phyloP scores from a whole-genome alignment of 2,797 vertebrate species.

The Saguinus oedipus region DNA sequence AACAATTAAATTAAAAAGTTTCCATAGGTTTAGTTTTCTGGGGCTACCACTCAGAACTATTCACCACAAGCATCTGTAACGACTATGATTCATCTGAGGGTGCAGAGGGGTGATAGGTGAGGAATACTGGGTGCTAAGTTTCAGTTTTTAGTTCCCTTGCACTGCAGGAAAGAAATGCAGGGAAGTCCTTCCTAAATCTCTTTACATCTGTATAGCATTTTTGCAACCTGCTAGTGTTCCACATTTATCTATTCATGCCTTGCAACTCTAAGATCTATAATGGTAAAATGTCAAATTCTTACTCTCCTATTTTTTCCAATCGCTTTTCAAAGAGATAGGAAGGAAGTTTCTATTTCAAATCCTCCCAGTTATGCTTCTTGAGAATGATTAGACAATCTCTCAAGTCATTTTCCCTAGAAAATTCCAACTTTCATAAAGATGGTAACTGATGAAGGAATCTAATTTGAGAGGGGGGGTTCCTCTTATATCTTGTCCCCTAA shows the following conservation, averaged over 20 bases:
- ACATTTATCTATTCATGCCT: not conserved
- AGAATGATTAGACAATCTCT: not conserved
- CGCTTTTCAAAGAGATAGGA: not conserved
- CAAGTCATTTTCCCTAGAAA: not conserved
- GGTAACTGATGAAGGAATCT: not conserved
- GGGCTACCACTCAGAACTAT: not conserved
- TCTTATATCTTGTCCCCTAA: not conserved
- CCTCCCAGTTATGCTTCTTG: not conserved
- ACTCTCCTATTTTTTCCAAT: not conserved
- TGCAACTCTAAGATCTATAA: not conserved
- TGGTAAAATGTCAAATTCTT: not conserved
- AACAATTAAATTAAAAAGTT: constrained; percentile 46
- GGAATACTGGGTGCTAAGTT: not conserved
- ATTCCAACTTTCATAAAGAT: not conserved
- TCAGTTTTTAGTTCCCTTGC: not conserved
- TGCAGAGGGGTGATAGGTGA: not conserved
- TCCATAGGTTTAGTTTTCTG: constrained; percentile 25
- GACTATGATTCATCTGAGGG: not conserved
- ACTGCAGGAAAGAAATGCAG: not conserved
- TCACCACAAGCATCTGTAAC: not conserved
- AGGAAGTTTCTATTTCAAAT: not conserved
- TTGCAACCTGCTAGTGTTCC: not conserved
- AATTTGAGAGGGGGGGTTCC: not conserved
- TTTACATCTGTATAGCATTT: not conserved
- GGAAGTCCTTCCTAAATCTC: not conserved